phyloP scores from a whole-genome alignment of 2,888 invertebrate genomes.

The Stenoptilia bipunctidactyla region DNA sequence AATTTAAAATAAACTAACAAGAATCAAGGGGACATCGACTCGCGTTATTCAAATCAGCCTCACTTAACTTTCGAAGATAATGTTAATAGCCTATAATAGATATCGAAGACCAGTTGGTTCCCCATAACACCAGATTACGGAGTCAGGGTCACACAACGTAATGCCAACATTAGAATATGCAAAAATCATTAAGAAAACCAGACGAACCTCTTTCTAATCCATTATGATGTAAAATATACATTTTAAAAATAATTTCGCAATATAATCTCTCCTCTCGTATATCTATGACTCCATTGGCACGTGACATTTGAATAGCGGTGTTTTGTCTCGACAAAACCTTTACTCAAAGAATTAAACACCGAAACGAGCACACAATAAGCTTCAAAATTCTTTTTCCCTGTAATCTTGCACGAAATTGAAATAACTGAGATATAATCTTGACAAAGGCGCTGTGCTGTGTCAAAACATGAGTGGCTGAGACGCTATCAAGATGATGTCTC shows the following conservation, averaged over 20 bases:
- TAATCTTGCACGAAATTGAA: slow-evolving; percentile 47
- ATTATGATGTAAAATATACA: slow-evolving; percentile 44
- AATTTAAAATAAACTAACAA: too few species aligned
- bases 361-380: slow-evolving; percentile 19
- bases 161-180: slow-evolving; percentile 9
- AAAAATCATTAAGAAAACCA: slow-evolving; percentile 5
- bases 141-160: slow-evolving; percentile 5
- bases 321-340: slow-evolving; percentile 10
- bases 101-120: too few species aligned
- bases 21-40: too few species aligned
- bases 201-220: slow-evolving; percentile 18
- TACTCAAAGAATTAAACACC: slow-evolving; percentile 10
- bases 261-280: slow-evolving; percentile 39
- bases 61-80: too few species aligned
- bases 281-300: slow-evolving; percentile 60
- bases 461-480: slow-evolving; percentile 44
- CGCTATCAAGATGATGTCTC: slow-evolving; percentile 49
- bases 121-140: not conserved
- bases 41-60: too few species aligned
- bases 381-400: slow-evolving; percentile 19
- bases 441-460: slow-evolving; percentile 27
- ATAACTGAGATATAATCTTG: slow-evolving; percentile 45
- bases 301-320: slow-evolving; percentile 56
- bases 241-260: slow-evolving; percentile 55
- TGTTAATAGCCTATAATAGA: too few species aligned